Evolutionary conservation across 2,888 invertebrate genomes (phyloP).

Genomic region (Orgyia antiqua): DNA sequence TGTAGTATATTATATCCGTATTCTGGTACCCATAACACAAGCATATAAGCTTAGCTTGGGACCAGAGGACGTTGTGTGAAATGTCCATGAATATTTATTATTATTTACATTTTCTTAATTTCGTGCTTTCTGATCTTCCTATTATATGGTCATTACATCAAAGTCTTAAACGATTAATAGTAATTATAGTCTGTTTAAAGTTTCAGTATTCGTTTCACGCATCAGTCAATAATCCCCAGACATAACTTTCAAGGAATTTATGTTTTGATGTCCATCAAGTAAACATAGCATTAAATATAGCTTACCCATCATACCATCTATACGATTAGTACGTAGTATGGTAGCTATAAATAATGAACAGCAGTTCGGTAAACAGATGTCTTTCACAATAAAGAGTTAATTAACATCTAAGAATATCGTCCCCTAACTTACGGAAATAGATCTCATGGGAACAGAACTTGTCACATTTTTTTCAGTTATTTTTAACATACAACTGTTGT

Average conservation of each 20-base stretch:
- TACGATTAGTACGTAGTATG: slow-evolving; percentile 17
- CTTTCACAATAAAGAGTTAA: slow-evolving; percentile 69
- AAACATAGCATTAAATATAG: slow-evolving; percentile 15
- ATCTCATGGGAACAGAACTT: slow-evolving; percentile 65
- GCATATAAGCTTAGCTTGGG: no score
- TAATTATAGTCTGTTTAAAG: no score
- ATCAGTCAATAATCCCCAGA: slow-evolving; percentile 1
- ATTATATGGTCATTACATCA: no score
- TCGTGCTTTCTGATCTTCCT: no score
- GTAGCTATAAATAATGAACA: slow-evolving; percentile 34
- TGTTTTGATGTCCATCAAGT: slow-evolving; percentile 10
- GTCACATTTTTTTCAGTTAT: slow-evolving; percentile 47
- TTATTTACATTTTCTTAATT: no score
- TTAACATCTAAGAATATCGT: slow-evolving; percentile 69
- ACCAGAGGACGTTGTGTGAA: no score
- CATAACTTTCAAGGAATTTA: slow-evolving; percentile 3
- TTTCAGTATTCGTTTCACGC: no score
- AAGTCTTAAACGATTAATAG: no score
- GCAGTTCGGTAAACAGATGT: slow-evolving; percentile 62
- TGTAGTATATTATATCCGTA: no score
- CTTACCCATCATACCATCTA: slow-evolving; percentile 21
- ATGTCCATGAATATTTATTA: no score
- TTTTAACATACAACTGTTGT: no score
- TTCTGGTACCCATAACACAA: no score
- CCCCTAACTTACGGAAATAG: slow-evolving; percentile 45